Base-by-base conservation (phyloP, 2,797 vertebrate species). In the Pteronotus mesoamericanus region DNA sequence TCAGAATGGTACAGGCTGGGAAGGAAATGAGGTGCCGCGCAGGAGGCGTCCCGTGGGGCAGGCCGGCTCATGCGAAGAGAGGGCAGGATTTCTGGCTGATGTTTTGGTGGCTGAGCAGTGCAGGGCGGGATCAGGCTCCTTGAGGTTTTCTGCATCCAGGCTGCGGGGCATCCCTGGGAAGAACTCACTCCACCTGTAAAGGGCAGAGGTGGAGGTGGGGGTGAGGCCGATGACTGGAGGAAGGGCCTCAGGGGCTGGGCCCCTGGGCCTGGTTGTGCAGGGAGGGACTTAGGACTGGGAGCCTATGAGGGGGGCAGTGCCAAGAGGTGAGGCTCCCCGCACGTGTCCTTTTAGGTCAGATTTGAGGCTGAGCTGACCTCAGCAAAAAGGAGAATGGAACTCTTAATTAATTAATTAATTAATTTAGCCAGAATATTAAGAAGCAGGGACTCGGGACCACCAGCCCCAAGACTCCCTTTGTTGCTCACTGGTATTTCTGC, bases 401-500 rank as follows among this genome's bases (percentile, higher is more conserved):
- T 32, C n/a, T 8, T 55, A n/a, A n/a, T n/a, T n/a, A n/a, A n/a
- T n/a, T n/a, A n/a, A n/a, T n/a, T n/a, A n/a, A n/a, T n/a, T n/a
- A n/a, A n/a, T n/a, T n/a, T n/a, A n/a, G 3, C 59, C 87, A 74
- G 46, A 90, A 93, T 46, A 32, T n/a, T 75, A 59, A 37, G 48
- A 82, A 72, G 42, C 59, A 48, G 39, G 44, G n/a, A 22, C 66
- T 39, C 26, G 19, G 55, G 8, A 15, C 0, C 6, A 46, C 9
- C 61, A 34, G 24, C 16, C 42, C 48, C 21, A 68, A 46, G 34
- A 9, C 32, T 15, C 0, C 44, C 22, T 53, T 85, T 32, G 29
- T 32, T 48, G 69, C 61, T 90, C 91, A 98, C 98, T 96, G 96
- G 89, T 98, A 96, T 39, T 95, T 66, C 32, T 98, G 86, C 95